Conservation (phyloP, 2,797 vertebrate species). For the Chaetophractus vellerosus region DNA sequence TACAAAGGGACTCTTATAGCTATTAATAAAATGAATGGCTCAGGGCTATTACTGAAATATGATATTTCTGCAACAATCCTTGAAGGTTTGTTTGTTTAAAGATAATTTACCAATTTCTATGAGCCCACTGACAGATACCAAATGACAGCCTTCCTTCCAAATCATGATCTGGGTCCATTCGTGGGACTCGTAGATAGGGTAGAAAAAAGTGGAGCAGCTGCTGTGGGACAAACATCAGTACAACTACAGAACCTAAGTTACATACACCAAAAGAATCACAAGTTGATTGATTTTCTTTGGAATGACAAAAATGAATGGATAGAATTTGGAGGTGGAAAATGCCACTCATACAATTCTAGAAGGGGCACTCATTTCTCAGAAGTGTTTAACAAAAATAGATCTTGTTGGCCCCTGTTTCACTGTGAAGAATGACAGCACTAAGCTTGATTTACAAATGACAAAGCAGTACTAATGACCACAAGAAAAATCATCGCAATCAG, state of each 20-base stretch:
- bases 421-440: constrained; percentile 33
- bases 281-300: not conserved
- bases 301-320: not conserved
- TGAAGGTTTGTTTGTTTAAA: constrained; percentile 64
- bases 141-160: constrained; percentile 38
- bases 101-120: constrained; percentile 53
- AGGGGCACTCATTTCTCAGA: constrained; percentile 33
- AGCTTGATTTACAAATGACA: constrained; percentile 51
- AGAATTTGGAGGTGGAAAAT: constrained; percentile 49
- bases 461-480: constrained; percentile 24
- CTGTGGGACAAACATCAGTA: not conserved
- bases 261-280: not conserved
- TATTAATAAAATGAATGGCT: constrained; percentile 59
- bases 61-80: constrained; percentile 29
- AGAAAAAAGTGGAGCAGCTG: not conserved
- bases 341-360: not conserved
- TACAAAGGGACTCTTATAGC: not conserved
- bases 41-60: constrained; percentile 38
- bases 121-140: not conserved
- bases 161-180: not conserved
- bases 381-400: constrained; percentile 5
- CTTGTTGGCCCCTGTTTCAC: not conserved
- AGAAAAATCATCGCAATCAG: not conserved
- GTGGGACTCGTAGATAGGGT: not conserved
- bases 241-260: not conserved